phyloP scores from a whole-genome alignment of 2,113 vertebrate genomes.

The Anoplopoma fimbria region DNA sequence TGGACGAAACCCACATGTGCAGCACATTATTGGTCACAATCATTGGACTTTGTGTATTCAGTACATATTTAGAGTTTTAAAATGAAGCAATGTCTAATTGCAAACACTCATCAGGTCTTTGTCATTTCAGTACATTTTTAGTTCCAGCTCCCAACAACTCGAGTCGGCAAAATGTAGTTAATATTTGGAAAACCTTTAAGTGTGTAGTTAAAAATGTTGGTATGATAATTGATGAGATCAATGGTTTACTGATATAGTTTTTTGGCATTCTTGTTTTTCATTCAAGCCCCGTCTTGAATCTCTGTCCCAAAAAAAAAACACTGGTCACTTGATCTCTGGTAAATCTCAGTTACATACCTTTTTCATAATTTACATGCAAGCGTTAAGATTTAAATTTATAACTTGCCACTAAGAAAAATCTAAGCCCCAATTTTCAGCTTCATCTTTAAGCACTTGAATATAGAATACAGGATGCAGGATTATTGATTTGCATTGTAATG shows the following conservation, averaged over 20 bases:
- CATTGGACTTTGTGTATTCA: neutral
- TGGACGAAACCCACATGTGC: slow-evolving; percentile 34
- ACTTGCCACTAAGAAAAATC: neutral
- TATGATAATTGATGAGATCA: neutral
- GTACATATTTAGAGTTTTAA: slow-evolving; percentile 8
- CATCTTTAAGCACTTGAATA: neutral
- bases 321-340: neutral
- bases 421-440: neutral
- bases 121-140: neutral
- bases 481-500: neutral
- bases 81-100: neutral
- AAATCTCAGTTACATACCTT: neutral
- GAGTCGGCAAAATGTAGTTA: too few species aligned
- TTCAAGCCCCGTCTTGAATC: neutral
- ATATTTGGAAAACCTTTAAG: neutral
- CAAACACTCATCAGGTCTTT: neutral
- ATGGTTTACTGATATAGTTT: too few species aligned
- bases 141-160: neutral
- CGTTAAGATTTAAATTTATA: neutral
- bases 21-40: neutral
- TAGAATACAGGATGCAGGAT: neutral
- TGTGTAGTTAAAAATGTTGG: too few species aligned
- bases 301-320: neutral
- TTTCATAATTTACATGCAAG: neutral
- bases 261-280: neutral